Evolutionary conservation across 1,140 invertebrate genomes (phyloP), one percentile per base, ranked within the genome.

Genomic region (Pissodes strobi): DNA sequence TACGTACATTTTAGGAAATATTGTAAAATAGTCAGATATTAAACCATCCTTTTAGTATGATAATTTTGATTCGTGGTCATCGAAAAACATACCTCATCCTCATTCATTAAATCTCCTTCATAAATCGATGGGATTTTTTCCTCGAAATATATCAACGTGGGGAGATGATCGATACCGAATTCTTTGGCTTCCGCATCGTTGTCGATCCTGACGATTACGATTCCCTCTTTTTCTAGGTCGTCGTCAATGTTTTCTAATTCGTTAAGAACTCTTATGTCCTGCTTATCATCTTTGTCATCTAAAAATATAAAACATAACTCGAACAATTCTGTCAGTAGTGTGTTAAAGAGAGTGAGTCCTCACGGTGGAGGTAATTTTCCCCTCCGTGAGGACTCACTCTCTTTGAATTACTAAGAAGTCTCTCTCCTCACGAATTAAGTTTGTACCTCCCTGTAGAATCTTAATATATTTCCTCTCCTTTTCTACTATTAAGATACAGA

Each of bases 161-260:
- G 93, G 4, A 95, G 81, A 78, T 93, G 90, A 76, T 95, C 92
- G 41, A 96, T 93, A 39, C 93, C 93, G 70, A 88, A 95, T 79
- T 94, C 90, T 76, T 93, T 94, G 8, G 92, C 92, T 80, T 94
- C 92, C 10, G 86, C 90, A 53, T 90, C 87, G 71, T 93, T 92
- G 74, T 93, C 91, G 69, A 96, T 90, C 62, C 93, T 87, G 3
- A 96, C 89, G 64, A 96, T 94, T 2, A 93, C 88, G 59, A 96
- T 94, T 0, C 87, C 91, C 82, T 94, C 90, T 76, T 92, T 90
- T 78, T 95, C 92, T 19, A 93, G 79, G 69, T 95, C 93, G 79
- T 95, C 93, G 70, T 96, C 93, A 71, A 95, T 95, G 72, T 95
- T 95, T 77, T 95, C 93, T 64, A 95, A 72, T 79, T 95, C 92